Evolutionary conservation across 2,888 invertebrate species (phyloP), one percentile per base, ranked within the genome.

Genomic region (Hydropsyche betteni): DNA sequence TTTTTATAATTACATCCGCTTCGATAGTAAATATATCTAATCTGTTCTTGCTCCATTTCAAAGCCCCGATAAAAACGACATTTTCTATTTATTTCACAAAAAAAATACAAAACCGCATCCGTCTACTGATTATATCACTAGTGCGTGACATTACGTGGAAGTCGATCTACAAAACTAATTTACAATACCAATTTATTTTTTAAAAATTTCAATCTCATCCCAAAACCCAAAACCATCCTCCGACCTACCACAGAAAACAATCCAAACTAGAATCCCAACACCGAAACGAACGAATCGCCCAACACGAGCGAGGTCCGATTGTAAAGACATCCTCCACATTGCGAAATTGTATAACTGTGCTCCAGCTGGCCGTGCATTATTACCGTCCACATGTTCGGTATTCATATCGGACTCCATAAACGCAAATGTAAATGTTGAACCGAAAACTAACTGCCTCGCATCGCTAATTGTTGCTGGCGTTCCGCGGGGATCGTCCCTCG

Each of bases 331-430:
- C 24, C 55, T 14, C 14, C 55, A 4, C 24, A 2, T 2, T 24
- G 16, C 24, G 44, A 68, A 69, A 69, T 69, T 69, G 51, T 69
- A 12, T 38, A 38, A 69, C 68, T 36, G 36, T 16, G 58, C 58
- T 8, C 14, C 58, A 53, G 53, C 14, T 53, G 58, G 58, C 16
- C 58, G 58, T 58, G 58, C 58, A 58, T 58, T 58, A 58, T 58
- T 58, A 24, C 10, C 58, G 58, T 24, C 58, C 16, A 58, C 58
- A 24, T 24, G 58, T 14, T 24, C 24, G 58, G 16, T 58, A 24
- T 44, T 44, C 44, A 44, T 44, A 44, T 44, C 58, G 8, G 24
- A 58, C 58, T 24, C 58, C 58, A 24, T 58, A 58, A 58, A 58
- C 58, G 16, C 58, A 58, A 58, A 58, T 58, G 16, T 58, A 58